phyloP scores from a whole-genome alignment of 1,140 invertebrate species.

The Drosophila truncata region DNA sequence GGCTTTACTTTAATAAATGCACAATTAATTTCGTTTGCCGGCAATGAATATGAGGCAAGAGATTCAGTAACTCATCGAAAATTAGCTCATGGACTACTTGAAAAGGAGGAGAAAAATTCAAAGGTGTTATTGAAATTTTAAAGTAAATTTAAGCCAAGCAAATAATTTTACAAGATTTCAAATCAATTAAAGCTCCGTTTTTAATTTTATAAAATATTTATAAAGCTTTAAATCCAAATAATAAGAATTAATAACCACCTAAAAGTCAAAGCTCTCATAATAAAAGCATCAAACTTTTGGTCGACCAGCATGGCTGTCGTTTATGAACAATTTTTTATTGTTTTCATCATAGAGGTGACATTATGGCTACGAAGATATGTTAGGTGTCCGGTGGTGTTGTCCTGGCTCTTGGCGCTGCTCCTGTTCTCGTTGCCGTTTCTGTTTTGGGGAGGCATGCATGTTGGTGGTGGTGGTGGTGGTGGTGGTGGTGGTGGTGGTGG shows the following conservation, averaged over 20 bases:
- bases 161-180: not conserved
- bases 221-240: not conserved
- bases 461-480: too few relatives aligned
- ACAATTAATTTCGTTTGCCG: slow-evolving; percentile 59
- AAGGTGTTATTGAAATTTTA: not conserved
- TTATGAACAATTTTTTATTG: slow-evolving; percentile 65
- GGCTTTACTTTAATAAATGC: slow-evolving; percentile 69
- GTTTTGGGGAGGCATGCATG: slow-evolving; percentile 35
- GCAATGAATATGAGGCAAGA: slow-evolving; percentile 23
- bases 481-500: too few relatives aligned
- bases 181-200: not conserved
- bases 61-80: slow-evolving; percentile 4
- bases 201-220: not conserved
- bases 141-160: not conserved
- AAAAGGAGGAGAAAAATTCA: not conserved
- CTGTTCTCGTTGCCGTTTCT: slow-evolving; percentile 7
- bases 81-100: not conserved
- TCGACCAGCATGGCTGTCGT: slow-evolving; percentile 22
- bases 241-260: not conserved
- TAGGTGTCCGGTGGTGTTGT: slow-evolving; percentile 4
- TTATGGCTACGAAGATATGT: not conserved
- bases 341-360: slow-evolving; percentile 19
- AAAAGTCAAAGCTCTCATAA: not conserved
- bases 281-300: not conserved
- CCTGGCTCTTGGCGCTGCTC: slow-evolving; percentile 3